Conservation (phyloP, 2,888 invertebrate genomes). For the Thelaira solivaga region DNA sequence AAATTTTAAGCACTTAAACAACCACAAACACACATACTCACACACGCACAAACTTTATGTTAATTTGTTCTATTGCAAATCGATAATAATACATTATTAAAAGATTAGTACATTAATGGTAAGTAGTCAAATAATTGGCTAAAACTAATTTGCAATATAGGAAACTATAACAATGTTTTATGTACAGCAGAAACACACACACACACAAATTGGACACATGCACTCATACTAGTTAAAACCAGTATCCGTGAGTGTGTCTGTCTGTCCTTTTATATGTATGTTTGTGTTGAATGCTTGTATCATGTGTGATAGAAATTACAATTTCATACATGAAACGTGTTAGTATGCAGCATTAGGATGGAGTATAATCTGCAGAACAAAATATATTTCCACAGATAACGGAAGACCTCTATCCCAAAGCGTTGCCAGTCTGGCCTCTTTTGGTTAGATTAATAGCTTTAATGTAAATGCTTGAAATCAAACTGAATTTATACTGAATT, state of each 20-base stretch:
- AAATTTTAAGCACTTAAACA: no score
- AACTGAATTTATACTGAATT: no score
- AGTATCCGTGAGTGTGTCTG: no score
- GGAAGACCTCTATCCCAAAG: no score
- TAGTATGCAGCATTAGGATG: neutral
- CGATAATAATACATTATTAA: slow-evolving; percentile 56
- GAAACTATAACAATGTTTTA: slow-evolving; percentile 32
- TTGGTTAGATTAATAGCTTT: no score
- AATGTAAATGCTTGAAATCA: no score
- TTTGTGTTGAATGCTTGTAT: neutral
- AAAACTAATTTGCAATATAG: slow-evolving; percentile 49
- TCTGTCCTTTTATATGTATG: neutral
- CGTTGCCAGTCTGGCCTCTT: no score
- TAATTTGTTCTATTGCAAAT: slow-evolving; percentile 31
- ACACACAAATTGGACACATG: neutral
- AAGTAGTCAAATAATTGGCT: slow-evolving; percentile 57
- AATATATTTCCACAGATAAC: no score
- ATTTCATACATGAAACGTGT: neutral
- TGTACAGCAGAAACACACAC: neutral
- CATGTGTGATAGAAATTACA: neutral
- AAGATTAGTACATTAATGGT: slow-evolving; percentile 53
- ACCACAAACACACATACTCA: neutral
- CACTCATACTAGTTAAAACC: no score
- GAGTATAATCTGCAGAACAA: no score
- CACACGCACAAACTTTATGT: neutral